Evolutionary conservation across 2,888 invertebrate genomes (phyloP).

Genomic region (Pollenia angustigena): DNA sequence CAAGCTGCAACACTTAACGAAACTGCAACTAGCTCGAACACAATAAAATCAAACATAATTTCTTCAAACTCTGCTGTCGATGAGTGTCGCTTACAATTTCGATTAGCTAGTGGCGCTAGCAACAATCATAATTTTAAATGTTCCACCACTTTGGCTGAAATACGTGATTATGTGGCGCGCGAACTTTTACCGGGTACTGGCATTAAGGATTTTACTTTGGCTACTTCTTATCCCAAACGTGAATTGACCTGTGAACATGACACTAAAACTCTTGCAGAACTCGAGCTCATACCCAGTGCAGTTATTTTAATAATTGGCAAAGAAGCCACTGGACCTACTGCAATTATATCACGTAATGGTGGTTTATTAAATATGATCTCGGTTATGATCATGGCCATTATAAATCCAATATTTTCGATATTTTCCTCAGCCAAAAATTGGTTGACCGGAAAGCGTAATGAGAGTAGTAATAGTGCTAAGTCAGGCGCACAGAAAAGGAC

Average conservation of each 20-base stretch:
- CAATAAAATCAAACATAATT: conserved; percentile 69
- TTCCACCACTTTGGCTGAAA: conserved; percentile 87
- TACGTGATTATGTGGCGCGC: conserved; percentile 83
- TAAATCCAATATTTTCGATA: conserved; percentile 81
- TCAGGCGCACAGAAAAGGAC: conserved; percentile 78
- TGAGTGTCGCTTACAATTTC: conserved; percentile 92
- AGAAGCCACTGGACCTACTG: conserved; percentile 73
- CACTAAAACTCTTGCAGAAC: conserved; percentile 91
- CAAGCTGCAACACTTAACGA: conserved; percentile 22
- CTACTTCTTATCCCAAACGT: conserved; percentile 95
- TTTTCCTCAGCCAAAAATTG: conserved; percentile 79
- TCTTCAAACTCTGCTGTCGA: conserved; percentile 78
- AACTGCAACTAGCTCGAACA: conserved; percentile 63
- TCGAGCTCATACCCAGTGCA: conserved; percentile 94
- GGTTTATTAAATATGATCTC: conserved; percentile 80
- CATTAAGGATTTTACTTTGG: conserved; percentile 88
- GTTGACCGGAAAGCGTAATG: conserved; percentile 72
- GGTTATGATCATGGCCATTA: conserved; percentile 81
- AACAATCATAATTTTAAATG: conserved; percentile 90
- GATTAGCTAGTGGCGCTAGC: conserved; percentile 91
- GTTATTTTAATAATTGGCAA: conserved; percentile 84
- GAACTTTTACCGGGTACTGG: conserved; percentile 80
- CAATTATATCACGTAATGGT: conserved; percentile 74
- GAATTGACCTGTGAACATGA: conserved; percentile 94
- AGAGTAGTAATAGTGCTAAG: conserved; percentile 33